Conservation (phyloP, 2,113 vertebrate species). For the Pluvianellus socialis region DNA sequence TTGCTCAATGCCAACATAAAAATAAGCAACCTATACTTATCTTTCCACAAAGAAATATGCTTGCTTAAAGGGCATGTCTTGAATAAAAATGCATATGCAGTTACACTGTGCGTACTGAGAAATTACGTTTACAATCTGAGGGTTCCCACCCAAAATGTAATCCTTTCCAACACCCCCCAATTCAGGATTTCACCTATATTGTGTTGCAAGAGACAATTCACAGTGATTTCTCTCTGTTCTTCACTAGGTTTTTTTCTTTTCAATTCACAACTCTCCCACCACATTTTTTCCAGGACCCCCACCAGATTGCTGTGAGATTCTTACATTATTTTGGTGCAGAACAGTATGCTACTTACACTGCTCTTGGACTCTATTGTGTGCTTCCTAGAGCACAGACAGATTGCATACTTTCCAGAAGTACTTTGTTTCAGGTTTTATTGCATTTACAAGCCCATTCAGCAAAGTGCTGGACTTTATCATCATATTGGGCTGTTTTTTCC, state of each 20-base stretch:
- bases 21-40: constrained; percentile 28
- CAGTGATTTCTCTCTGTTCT: background rate
- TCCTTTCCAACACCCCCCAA: background rate
- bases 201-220: background rate
- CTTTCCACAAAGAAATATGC: constrained; percentile 34
- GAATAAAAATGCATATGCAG: background rate
- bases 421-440: constrained; percentile 29
- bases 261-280: background rate
- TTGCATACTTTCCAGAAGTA: background rate
- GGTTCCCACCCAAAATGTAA: background rate
- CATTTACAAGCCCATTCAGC: background rate
- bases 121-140: background rate
- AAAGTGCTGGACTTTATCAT: constrained; percentile 42
- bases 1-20: constrained; percentile 17
- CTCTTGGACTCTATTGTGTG: background rate
- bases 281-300: background rate
- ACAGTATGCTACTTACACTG: background rate
- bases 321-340: background rate
- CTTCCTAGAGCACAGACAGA: background rate
- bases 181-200: background rate
- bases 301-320: background rate
- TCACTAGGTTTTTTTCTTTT: background rate
- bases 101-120: background rate
- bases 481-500: background rate
- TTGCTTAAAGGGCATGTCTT: constrained; percentile 29